Evolutionary conservation across 2,797 vertebrate genomes (phyloP).

Genomic region (Ibycter americanus): DNA sequence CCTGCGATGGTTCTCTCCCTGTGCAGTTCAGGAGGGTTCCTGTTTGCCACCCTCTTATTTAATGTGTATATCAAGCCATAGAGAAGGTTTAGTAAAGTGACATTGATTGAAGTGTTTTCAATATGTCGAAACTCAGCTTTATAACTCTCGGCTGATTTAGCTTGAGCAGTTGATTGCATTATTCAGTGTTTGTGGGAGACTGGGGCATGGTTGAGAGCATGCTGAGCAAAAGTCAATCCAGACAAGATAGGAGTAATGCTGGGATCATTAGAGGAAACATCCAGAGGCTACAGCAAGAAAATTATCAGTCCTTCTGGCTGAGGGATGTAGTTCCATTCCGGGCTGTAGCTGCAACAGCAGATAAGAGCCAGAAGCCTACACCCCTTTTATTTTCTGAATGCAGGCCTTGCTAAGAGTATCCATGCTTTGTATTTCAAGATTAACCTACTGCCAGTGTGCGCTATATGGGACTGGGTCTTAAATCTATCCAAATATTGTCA

Average conservation of each 20-base stretch:
- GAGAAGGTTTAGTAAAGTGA: constrained; percentile 44
- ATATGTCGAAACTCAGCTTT: constrained; percentile 37
- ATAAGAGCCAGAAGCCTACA: constrained; percentile 10
- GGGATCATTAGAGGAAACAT: constrained; percentile 29
- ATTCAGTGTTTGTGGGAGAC: constrained; percentile 53
- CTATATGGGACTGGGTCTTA: background rate
- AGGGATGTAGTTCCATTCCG: background rate
- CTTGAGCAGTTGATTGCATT: constrained; percentile 56
- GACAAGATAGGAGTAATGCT: constrained; percentile 37
- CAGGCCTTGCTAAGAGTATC: background rate
- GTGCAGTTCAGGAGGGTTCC: constrained; percentile 10
- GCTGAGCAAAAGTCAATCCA: constrained; percentile 60
- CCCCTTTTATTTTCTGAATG: background rate
- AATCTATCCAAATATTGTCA: background rate
- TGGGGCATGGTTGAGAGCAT: constrained; percentile 47
- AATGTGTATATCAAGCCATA: constrained; percentile 7
- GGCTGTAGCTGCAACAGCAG: constrained; percentile 18
- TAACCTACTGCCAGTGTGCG: background rate
- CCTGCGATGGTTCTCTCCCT: background rate
- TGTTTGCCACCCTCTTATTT: constrained; percentile 37
- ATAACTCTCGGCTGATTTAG: constrained; percentile 52
- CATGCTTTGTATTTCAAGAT: background rate
- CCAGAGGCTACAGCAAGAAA: constrained; percentile 26
- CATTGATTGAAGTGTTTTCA: constrained; percentile 66
- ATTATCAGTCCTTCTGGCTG: background rate